Percentiles rank a stretch among this genome's conserved stretches.
phyloP scores from a whole-genome alignment of 1,140 invertebrate genomes.

The Vanessa atalanta region DNA sequence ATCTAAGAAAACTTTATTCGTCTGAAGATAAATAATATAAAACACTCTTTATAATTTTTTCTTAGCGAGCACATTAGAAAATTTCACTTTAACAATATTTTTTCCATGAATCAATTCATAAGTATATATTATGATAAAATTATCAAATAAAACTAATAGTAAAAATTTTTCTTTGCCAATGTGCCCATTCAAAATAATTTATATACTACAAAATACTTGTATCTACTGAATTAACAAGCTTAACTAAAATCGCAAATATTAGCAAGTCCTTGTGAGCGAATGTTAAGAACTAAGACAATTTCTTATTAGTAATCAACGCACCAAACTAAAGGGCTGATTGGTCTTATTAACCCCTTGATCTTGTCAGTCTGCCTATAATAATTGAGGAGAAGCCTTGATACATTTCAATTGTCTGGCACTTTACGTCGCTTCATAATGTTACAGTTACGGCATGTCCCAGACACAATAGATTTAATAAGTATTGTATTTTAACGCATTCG shows the following conservation, averaged over 20 bases:
- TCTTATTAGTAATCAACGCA: constrained; percentile 55
- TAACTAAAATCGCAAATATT: not conserved
- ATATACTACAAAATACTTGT: too few relatives aligned
- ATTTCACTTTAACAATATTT: too few relatives aligned
- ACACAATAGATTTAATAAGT: constrained; percentile 2
- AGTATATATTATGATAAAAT: too few relatives aligned
- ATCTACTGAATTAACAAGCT: too few relatives aligned
- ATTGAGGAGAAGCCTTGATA: constrained; percentile 71
- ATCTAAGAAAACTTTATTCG: too few relatives aligned
- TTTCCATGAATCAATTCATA: too few relatives aligned
- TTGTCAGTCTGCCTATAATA: constrained; percentile 65
- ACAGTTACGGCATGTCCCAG: constrained; percentile 3
- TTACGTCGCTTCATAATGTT: constrained; percentile 37
- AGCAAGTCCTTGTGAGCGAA: constrained; percentile 1
- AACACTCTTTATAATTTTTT: too few relatives aligned
- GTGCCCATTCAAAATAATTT: too few relatives aligned
- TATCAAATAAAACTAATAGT: too few relatives aligned
- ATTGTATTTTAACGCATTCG: not conserved
- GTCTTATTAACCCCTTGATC: constrained; percentile 64
- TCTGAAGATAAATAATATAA: too few relatives aligned
- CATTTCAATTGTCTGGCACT: constrained; percentile 64
- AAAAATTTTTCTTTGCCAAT: too few relatives aligned
- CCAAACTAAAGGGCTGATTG: constrained; percentile 68
- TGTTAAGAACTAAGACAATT: constrained; percentile 17
- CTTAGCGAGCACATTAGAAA: too few relatives aligned